These are phyloP conservation scores for Furcula furcula DNA, from an alignment of 2,888 invertebrate genomes.

Conservation along the genomic window DNA sequence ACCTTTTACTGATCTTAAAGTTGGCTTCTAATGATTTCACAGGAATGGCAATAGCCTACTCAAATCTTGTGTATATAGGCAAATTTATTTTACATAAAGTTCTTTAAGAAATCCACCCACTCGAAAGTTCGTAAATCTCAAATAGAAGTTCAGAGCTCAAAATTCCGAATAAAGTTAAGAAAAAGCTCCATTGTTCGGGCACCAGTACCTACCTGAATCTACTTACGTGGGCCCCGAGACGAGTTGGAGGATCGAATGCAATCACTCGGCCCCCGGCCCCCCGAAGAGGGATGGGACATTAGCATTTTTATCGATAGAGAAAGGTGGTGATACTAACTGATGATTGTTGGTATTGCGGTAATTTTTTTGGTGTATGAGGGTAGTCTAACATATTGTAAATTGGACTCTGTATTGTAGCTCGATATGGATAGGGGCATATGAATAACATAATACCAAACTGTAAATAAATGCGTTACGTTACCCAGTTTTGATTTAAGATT, in stretches of 20 bases:
- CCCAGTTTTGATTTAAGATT: too few relatives aligned
- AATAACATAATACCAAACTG: too few relatives aligned
- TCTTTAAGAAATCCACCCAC: slow-evolving; percentile 14
- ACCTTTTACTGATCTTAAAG: too few relatives aligned
- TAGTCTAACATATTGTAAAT: slow-evolving; percentile 3
- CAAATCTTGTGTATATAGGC: too few relatives aligned
- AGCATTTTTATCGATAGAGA: slow-evolving; percentile 75
- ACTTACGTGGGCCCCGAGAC: slow-evolving; percentile 37
- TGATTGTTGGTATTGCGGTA: slow-evolving; percentile 31
- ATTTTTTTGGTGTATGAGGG: slow-evolving; percentile 20
- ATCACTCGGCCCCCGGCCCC: slow-evolving; percentile 51
- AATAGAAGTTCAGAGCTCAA: slow-evolving; percentile 24
- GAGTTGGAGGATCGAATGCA: slow-evolving; percentile 58
- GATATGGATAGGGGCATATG: too few relatives aligned
- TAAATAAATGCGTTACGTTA: too few relatives aligned
- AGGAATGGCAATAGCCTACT: too few relatives aligned
- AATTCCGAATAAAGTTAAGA: slow-evolving; percentile 41
- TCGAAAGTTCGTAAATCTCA: slow-evolving; percentile 26
- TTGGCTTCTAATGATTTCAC: too few relatives aligned
- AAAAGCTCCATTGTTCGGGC: slow-evolving; percentile 42
- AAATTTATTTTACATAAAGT: not conserved
- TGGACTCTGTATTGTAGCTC: too few relatives aligned
- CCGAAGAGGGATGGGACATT: slow-evolving; percentile 56
- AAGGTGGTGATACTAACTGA: slow-evolving; percentile 43
- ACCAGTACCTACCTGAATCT: slow-evolving; percentile 45